Conservation (phyloP, 2,888 invertebrate genomes). For the Smittia aterrima region DNA sequence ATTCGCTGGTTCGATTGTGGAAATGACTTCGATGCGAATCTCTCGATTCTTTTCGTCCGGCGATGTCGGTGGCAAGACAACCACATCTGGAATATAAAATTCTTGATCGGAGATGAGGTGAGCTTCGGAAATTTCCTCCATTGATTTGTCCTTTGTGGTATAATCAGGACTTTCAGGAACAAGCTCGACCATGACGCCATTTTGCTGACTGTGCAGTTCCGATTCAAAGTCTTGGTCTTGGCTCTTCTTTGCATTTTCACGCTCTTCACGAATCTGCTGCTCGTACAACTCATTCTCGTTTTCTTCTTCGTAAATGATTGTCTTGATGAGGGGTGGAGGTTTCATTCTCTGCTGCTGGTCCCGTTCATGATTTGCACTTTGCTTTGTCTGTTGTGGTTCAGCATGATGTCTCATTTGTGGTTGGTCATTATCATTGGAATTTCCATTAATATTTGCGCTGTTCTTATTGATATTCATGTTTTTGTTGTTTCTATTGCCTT, state of each 20-base stretch:
- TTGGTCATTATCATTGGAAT: neutral
- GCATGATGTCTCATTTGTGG: conserved; percentile 14
- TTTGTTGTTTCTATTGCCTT: conserved; percentile 14
- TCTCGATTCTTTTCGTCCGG: conserved; percentile 23
- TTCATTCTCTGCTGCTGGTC: conserved; percentile 16
- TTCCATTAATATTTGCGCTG: conserved; percentile 17
- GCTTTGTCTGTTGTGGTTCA: neutral
- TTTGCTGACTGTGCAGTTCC: neutral
- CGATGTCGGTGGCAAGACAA: conserved; percentile 11
- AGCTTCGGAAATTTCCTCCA: conserved; percentile 30
- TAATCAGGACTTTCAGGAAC: conserved; percentile 27
- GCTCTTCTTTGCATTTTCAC: neutral
- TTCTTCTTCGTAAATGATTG: conserved; percentile 32
- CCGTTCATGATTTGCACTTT: conserved; percentile 5
- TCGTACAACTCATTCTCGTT: conserved; percentile 30
- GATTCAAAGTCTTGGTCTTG: neutral
- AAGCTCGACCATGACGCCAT: conserved; percentile 16
- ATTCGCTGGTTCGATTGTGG: conserved; percentile 27
- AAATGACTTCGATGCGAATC: conserved; percentile 26
- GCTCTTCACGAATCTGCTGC: conserved; percentile 30
- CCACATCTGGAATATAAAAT: conserved; percentile 16
- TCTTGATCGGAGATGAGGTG: conserved; percentile 11
- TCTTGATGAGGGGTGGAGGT: conserved; percentile 27
- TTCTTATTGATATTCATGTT: conserved; percentile 30
- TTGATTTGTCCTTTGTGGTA: neutral